Conservation (phyloP, 2,113 vertebrate species). For the Pycnonotus jocosus region DNA sequence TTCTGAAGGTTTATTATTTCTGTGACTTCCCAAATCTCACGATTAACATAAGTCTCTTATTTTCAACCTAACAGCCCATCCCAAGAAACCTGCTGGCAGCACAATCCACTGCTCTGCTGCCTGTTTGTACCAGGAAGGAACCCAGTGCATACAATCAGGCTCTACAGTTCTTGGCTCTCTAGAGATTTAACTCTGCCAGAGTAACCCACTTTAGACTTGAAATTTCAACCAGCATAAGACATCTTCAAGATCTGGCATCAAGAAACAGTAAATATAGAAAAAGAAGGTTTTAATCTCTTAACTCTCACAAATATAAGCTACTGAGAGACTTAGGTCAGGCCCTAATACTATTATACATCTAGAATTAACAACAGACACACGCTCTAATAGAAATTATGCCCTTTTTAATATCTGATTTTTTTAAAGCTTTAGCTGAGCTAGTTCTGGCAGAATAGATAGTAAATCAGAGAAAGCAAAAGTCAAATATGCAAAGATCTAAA, state of each 20-base stretch:
- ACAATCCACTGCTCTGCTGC: not conserved
- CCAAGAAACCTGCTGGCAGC: not conserved
- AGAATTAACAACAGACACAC: not conserved
- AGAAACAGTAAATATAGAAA: not conserved
- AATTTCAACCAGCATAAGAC: not conserved
- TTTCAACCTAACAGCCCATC: not conserved
- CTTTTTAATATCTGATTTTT: not conserved
- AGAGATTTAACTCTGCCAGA: not conserved
- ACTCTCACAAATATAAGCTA: not conserved
- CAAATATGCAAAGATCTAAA: not conserved
- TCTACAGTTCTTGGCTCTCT: fast-evolving
- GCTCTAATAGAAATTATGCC: not conserved
- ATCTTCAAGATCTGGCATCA: not conserved
- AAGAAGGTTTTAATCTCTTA: not conserved
- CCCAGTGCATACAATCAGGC: too few species aligned
- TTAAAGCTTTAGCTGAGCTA: not conserved
- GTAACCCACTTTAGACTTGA: not conserved
- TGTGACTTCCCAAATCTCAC: not conserved
- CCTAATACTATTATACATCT: not conserved
- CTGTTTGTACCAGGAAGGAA: not conserved
- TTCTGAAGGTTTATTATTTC: not conserved
- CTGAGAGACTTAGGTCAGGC: not conserved
- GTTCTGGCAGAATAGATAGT: not conserved
- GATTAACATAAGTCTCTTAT: not conserved
- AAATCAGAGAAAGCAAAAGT: not conserved